phyloP scores from a whole-genome alignment of 1,140 invertebrate species.

The Brachionus asplanchnoidis region DNA sequence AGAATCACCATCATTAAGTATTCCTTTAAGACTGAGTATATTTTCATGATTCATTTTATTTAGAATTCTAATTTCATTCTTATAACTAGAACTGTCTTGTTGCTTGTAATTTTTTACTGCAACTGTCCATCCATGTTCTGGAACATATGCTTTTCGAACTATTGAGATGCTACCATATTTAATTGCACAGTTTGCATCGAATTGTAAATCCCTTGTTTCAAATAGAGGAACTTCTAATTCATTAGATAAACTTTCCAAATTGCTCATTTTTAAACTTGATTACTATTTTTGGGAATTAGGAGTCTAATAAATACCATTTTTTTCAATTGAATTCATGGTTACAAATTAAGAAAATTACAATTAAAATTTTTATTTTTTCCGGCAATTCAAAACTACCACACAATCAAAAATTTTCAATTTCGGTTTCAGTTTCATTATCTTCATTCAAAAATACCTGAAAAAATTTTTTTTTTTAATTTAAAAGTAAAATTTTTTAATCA shows the following conservation, averaged over 20 bases:
- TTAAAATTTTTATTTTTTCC: neutral
- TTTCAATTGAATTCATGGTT: neutral
- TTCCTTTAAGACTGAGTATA: conserved; percentile 82
- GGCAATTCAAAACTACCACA: too few species aligned
- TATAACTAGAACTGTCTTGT: neutral
- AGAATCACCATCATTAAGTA: conserved; percentile 81
- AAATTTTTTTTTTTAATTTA: too few species aligned
- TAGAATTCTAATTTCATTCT: conserved; percentile 71
- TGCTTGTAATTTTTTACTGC: neutral
- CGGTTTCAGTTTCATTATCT: too few species aligned
- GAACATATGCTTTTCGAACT: neutral
- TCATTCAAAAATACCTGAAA: too few species aligned
- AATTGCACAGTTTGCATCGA: neutral
- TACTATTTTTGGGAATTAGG: neutral
- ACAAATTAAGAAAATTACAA: neutral
- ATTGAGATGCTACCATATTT: neutral
- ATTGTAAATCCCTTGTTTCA: neutral
- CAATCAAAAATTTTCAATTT: too few species aligned
- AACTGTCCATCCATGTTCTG: neutral
- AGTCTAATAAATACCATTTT: too few species aligned
- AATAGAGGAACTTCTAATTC: neutral
- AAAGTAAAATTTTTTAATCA: too few species aligned
- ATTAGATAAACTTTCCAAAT: neutral
- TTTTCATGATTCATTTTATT: conserved; percentile 79
- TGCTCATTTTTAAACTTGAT: neutral